Base-by-base conservation (phyloP, 2,888 invertebrate species). In the Dexiosoma caninum region DNA sequence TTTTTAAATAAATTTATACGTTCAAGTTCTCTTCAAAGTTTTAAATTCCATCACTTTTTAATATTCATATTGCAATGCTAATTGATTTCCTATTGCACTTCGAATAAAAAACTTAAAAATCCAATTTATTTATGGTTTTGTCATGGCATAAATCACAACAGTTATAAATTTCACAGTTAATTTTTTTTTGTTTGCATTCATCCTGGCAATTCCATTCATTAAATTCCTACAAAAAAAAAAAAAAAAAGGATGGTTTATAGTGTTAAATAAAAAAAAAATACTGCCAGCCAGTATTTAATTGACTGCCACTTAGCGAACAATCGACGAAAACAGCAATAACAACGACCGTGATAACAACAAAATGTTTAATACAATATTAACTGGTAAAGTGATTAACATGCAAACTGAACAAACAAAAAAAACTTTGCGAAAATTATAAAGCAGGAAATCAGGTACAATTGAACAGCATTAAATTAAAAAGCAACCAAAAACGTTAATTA, bases 141-240 rank as follows among this genome's bases (percentile, higher is more conserved):
- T 81, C 83, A 78, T 77, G 71, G 46, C 70, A 78, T 84, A 84
- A 84, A 83, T 84, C 83, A 83, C 78, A 78, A 75, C 74, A 72
- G 74, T 81, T 82, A 72, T 78, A 81, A 72, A 78, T 82, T 53
- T 75, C 37, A 60, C 67, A n/a, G n/a, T n/a, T n/a, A n/a, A n/a
- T n/a, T n/a, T n/a, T n/a, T n/a, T n/a, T n/a, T n/a, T 40, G 21
- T 71, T 57, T 66, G 37, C 12, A 37, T 51, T 53, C 30, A 53
- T 40, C 2, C 32, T 23, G 23, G 3, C 42, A 27, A 21, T 27
- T 53, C 37, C 62, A 69, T 69, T 57, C 32, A 75, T 40, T 27
- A 27, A 59, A 62, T 16, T 21, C 21, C 32, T 53, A 32, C 9
- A 30, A 62, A 51, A 14, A 9, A 30, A 40, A 35, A 51, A 32